Base-by-base conservation (phyloP, 2,888 invertebrate species). In the Nowickia ferox region DNA sequence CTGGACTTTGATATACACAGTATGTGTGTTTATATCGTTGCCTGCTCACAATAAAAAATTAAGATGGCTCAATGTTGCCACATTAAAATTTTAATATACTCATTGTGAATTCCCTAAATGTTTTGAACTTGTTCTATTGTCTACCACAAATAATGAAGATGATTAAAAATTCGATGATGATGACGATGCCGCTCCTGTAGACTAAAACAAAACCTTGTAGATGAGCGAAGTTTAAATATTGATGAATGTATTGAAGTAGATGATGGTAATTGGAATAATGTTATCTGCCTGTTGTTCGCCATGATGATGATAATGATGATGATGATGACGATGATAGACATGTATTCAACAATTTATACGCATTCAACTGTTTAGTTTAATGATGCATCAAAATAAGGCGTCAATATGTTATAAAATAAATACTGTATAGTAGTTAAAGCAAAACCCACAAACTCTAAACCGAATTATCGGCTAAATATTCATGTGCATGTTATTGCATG, bases 71-170 rank as follows among this genome's bases (percentile, higher is more conserved):
- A n/a, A n/a, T n/a, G n/a, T n/a, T n/a, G n/a, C n/a, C n/a, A n/a
- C n/a, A n/a, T n/a, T n/a, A n/a, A n/a, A n/a, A n/a, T n/a, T n/a
- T n/a, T n/a, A n/a, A n/a, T n/a, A n/a, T n/a, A n/a, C n/a, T n/a
- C n/a, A n/a, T n/a, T n/a, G n/a, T n/a, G n/a, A n/a, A n/a, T n/a
- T n/a, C n/a, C n/a, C n/a, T n/a, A n/a, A n/a, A 66, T 55, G 42
- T 53, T 76, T 42, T 55, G 59, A 69, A 44, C 61, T 48, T 38
- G 55, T 63, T 71, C 5, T 51, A 44, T 55, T 65, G 42, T 46
- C 74, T 22, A 82, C 85, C 85, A 63, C 83, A 86, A 76, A 76
- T 83, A 86, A 83, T 86, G 79, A 80, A 86, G 86, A 83, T 83
- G 76, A 86, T 85, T 85, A 77, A 72, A 85, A 85, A 75, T 81